A percentile compares a stretch with the other conserved stretches of the same genome.
phyloP scores from a whole-genome alignment of 2,113 vertebrate species.

The Brienomyrus longianalis region DNA sequence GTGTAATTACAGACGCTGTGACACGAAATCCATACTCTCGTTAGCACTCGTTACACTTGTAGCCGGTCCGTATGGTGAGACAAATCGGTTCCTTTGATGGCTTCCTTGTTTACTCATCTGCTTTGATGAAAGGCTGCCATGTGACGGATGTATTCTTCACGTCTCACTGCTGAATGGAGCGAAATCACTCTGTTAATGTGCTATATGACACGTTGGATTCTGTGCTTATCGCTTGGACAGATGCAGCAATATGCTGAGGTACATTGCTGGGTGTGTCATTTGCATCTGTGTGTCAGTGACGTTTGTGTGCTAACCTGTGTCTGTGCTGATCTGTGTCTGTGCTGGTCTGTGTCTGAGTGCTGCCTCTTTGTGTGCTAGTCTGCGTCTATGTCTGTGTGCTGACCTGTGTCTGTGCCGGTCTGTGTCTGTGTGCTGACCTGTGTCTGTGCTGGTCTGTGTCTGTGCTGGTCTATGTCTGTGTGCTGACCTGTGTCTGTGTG shows the following conservation, averaged over 20 bases:
- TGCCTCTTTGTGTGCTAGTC: background rate
- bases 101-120: constrained; percentile 8
- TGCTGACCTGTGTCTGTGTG: no score
- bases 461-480: no score
- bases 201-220: background rate
- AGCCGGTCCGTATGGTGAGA: background rate
- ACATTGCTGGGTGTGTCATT: background rate
- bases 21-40: background rate
- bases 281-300: background rate
- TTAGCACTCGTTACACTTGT: background rate
- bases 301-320: background rate
- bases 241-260: background rate
- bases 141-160: constrained; percentile 17
- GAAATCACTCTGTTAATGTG: constrained; percentile 10
- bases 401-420: no score
- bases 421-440: no score
- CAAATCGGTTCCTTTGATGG: background rate
- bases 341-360: background rate
- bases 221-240: background rate
- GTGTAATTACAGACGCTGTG: background rate
- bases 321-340: constrained; percentile 18
- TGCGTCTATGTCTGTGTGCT: background rate
- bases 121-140: background rate
- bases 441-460: background rate
- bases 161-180: background rate